Base-by-base conservation (phyloP, 1,140 invertebrate genomes). In the Drosophila willistoni region DNA sequence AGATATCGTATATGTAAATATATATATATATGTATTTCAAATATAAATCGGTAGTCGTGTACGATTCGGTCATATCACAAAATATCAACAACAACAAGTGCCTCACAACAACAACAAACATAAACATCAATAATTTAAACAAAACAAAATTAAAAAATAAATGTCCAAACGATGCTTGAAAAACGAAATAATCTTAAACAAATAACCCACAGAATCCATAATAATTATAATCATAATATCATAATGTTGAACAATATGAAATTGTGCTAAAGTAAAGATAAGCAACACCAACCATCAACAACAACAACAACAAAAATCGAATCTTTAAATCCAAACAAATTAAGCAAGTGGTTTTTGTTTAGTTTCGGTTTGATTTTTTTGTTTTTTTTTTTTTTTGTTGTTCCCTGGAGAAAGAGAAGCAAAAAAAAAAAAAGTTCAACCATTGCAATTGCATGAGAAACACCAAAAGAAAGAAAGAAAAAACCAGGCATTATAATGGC, bases 91-190 rank as follows among this genome's bases (percentile, higher is more conserved):
- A 67, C 1, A 41, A 39, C 10, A 39, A 39, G 36, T 39, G 36
- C 36, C 36, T 39, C 65, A 65, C 0, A 41, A 54, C 59, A 17
- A 57, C 36, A 54, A 33, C 51, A 36, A 9, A 36, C 34, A 36
- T 3, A 36, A 9, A 36, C 34, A 36, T 3, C 12, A 25, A 61
- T 41, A 1, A 9, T 19, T 4, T 19, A 62, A 19, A 25, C 22
- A 25, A 13, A 42, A 63, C 10, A 63, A 17, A 44, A 22, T 25
- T n/a, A 17, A 36, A 3, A 29, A 44, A 44, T 14, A 64, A 70
- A 66, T 76, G 65, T 76, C 19, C 1, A 22, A 76, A 76, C 73
- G 69, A 72, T 76, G 73, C 72, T 76, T 54, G 76, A 54, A 60
- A 44, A 64, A 47, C n/a, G 47, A 33, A 13, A 13, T 33, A 41